Conservation (phyloP, 2,113 vertebrate species). For the Lagopus leucura region DNA sequence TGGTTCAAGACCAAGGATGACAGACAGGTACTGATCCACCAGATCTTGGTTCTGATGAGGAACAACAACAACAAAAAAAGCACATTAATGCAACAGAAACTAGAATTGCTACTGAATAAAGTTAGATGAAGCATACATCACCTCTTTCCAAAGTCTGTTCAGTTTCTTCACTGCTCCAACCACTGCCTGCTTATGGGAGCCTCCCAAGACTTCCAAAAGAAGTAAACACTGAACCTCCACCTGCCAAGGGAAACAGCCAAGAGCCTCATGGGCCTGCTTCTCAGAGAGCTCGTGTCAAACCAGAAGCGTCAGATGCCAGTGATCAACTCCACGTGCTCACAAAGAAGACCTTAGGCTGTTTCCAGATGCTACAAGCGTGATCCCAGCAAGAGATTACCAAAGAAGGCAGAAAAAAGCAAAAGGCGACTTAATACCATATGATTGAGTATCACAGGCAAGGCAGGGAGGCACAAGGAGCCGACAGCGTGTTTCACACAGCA, state of each 20-base stretch:
- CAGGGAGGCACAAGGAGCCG: not conserved
- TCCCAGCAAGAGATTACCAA: not conserved
- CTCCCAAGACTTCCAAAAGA: slow-evolving; percentile 90
- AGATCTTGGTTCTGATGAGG: slow-evolving; percentile 84
- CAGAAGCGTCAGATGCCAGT: not conserved
- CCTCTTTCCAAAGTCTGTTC: slow-evolving; percentile 89
- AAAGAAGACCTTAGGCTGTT: not conserved
- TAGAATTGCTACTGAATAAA: not conserved
- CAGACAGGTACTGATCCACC: slow-evolving; percentile 88
- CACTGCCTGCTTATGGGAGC: slow-evolving; percentile 86
- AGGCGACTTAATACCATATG: not conserved
- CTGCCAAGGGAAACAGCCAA: slow-evolving; percentile 68
- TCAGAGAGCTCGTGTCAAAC: not conserved
- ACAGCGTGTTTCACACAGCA: not conserved
- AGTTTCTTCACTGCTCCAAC: slow-evolving; percentile 87
- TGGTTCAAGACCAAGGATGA: slow-evolving; percentile 87
- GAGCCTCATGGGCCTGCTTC: not conserved
- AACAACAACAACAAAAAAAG: not conserved
- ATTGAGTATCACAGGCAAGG: not conserved
- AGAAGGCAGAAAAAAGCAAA: not conserved
- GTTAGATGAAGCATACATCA: slow-evolving; percentile 35
- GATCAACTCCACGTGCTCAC: not conserved
- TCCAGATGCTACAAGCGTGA: not conserved
- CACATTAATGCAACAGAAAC: not conserved
- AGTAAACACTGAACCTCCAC: slow-evolving; percentile 95